These are phyloP conservation scores for Sceloporus undulatus DNA, from an alignment of 2,113 vertebrate species.

Conservation along the genomic window DNA sequence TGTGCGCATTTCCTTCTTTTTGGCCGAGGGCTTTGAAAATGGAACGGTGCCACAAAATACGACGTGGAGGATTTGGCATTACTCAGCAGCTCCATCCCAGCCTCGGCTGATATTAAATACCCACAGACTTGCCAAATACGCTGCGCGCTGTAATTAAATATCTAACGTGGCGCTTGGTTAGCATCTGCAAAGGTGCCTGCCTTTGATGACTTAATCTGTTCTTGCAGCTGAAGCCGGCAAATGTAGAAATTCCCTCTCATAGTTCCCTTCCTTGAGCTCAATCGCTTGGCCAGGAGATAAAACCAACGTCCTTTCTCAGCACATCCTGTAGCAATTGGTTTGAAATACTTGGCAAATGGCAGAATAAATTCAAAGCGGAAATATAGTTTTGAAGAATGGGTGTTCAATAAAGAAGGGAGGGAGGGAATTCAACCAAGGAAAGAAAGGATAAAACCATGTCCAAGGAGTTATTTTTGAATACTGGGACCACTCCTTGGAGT, in stretches of 20 bases:
- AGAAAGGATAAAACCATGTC: neutral
- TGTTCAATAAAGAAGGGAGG: conserved; percentile 45
- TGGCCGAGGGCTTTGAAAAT: neutral
- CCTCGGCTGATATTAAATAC: conserved; percentile 31
- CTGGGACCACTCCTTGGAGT: neutral
- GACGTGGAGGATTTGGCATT: neutral
- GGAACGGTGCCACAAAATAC: neutral
- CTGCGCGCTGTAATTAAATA: conserved; percentile 38
- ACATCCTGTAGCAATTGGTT: conserved; percentile 44
- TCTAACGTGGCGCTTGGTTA: conserved; percentile 15
- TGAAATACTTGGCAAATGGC: conserved; percentile 36
- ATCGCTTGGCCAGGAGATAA: conserved; percentile 16
- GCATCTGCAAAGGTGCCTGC: conserved; percentile 16
- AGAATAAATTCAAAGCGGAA: conserved; percentile 48
- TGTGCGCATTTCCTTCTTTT: neutral
- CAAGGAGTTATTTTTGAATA: conserved; percentile 44
- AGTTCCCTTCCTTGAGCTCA: conserved; percentile 27
- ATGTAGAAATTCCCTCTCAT: conserved; percentile 10
- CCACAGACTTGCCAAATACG: neutral
- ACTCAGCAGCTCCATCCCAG: neutral
- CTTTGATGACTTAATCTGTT: conserved; percentile 38
- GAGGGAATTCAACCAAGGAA: conserved; percentile 19
- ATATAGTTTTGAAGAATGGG: conserved; percentile 18
- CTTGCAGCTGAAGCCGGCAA: conserved; percentile 28
- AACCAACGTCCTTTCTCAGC: conserved; percentile 21